Conservation (phyloP, 2,113 vertebrate species). For the Geococcyx californianus region DNA sequence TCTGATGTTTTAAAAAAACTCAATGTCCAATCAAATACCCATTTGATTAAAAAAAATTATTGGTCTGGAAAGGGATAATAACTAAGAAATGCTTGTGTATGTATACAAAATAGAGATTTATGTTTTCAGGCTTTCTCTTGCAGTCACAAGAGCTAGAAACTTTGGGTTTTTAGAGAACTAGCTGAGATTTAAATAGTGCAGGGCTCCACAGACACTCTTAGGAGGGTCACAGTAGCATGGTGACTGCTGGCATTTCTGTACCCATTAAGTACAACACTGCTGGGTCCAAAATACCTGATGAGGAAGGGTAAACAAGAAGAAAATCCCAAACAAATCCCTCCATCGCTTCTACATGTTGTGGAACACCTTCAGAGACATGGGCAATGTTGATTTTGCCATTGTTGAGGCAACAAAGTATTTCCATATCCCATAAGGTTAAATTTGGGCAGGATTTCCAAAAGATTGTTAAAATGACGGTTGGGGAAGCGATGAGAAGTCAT, state of each 20-base stretch:
- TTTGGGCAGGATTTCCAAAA: background rate
- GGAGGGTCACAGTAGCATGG: background rate
- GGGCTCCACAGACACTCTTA: background rate
- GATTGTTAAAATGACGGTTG: background rate
- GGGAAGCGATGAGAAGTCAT: background rate
- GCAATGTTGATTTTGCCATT: background rate
- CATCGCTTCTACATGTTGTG: background rate
- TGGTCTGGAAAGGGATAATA: background rate
- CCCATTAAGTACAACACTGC: background rate
- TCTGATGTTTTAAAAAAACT: background rate
- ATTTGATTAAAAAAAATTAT: background rate
- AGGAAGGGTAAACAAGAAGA: background rate
- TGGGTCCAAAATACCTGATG: background rate
- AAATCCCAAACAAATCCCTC: background rate
- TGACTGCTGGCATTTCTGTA: background rate
- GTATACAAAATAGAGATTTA: background rate
- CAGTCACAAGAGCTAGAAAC: background rate
- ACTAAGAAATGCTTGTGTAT: background rate
- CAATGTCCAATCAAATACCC: background rate
- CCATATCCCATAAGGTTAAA: background rate
- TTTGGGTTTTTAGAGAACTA: background rate
- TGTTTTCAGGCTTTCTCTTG: background rate
- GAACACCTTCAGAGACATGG: background rate
- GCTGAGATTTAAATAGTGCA: background rate
- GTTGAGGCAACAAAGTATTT: background rate